phyloP scores from a whole-genome alignment of 64 coral and sea anemone species.

The Montipora efflorescens region DNA sequence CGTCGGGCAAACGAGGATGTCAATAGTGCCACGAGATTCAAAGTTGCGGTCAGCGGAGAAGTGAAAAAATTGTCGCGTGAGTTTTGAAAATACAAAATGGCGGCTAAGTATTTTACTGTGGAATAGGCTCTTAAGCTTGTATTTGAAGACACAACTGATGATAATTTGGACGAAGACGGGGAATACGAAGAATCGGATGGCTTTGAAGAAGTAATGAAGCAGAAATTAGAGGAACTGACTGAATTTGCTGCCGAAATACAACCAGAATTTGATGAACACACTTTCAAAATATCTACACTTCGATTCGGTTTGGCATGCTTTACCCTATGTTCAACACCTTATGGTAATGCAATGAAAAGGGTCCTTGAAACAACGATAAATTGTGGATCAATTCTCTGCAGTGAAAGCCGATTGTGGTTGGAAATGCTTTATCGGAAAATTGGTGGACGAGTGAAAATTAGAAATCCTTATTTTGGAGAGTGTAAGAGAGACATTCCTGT shows the following conservation, averaged over 20 bases:
- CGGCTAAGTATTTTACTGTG: slow-evolving; percentile 12
- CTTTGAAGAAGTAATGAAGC: slow-evolving; percentile 6
- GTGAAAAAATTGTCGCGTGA: not conserved
- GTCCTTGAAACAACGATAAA: slow-evolving; percentile 17
- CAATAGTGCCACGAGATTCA: slow-evolving; percentile 25
- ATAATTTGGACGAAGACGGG: slow-evolving; percentile 1
- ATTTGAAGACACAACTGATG: not conserved
- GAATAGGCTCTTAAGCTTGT: not conserved
- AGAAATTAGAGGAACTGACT: slow-evolving; percentile 21
- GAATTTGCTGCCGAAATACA: slow-evolving; percentile 36
- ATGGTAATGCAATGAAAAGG: slow-evolving; percentile 16
- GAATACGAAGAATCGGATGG: slow-evolving; percentile 5
- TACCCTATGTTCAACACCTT: slow-evolving; percentile 10
- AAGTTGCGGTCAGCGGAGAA: slow-evolving; percentile 35
- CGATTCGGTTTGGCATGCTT: slow-evolving; percentile 25
- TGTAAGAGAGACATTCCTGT: slow-evolving; percentile 29
- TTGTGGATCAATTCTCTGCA: slow-evolving; percentile 33
- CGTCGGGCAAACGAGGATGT: slow-evolving; percentile 16
- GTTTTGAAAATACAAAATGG: not conserved
- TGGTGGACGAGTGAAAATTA: slow-evolving; percentile 12
- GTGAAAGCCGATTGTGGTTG: slow-evolving; percentile 47
- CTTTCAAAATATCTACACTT: slow-evolving; percentile 31
- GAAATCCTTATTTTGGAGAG: slow-evolving; percentile 37
- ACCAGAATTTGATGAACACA: slow-evolving; percentile 19
- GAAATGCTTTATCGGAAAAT: slow-evolving; percentile 20